Conservation (phyloP, 2,113 vertebrate genomes). For the Porphyrio hochstetteri region DNA sequence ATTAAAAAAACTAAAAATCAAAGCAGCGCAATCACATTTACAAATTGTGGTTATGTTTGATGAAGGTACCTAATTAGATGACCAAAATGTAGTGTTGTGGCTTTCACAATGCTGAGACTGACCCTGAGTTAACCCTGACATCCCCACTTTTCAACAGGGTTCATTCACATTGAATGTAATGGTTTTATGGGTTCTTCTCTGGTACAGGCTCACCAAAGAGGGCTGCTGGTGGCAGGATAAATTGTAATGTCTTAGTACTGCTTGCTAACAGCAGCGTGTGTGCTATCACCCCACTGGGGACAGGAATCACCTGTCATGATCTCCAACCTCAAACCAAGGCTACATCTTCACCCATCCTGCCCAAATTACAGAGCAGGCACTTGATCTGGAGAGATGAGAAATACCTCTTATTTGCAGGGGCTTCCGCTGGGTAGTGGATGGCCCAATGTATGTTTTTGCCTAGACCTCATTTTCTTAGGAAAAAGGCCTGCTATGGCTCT, state of each 20-base stretch:
- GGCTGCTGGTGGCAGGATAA: not conserved
- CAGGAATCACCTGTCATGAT: not conserved
- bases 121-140: not conserved
- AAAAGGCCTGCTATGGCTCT: not conserved
- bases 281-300: rapidly evolving
- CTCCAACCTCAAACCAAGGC: not conserved
- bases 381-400: not conserved
- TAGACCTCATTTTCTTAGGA: not conserved
- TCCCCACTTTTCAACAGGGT: not conserved
- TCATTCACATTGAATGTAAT: not conserved
- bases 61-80: not conserved
- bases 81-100: not conserved
- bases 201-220: not conserved
- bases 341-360: not conserved
- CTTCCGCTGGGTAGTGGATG: not conserved
- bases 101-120: not conserved
- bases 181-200: not conserved
- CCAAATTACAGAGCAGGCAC: not conserved
- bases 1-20: conserved; percentile 1
- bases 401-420: not conserved
- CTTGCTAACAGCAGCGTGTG: not conserved
- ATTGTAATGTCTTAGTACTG: not conserved
- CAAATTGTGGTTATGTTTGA: not conserved
- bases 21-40: not conserved
- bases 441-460: not conserved